A percentile compares a stretch with the other conserved stretches of the same genome.
Evolutionary conservation across 2,888 invertebrate genomes (phyloP).

Genomic region (Sesia apiformis): DNA sequence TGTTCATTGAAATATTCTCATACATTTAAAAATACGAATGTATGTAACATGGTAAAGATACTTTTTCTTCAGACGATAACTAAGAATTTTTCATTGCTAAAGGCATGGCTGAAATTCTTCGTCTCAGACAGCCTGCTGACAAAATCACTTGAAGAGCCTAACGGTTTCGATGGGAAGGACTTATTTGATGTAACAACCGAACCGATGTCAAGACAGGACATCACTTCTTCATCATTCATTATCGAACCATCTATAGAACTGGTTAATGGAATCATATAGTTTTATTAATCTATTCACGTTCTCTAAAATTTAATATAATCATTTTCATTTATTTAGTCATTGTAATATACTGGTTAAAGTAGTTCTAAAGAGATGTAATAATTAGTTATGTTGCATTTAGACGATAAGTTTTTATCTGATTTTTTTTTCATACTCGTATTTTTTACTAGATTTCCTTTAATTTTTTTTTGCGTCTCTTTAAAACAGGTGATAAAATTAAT

Average conservation of each 20-base stretch:
- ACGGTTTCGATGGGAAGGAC: slow-evolving; percentile 60
- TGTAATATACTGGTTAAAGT: slow-evolving; percentile 29
- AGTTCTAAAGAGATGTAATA: slow-evolving; percentile 44
- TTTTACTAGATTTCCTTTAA: too few relatives aligned
- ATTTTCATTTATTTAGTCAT: slow-evolving; percentile 37
- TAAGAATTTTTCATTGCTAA: slow-evolving; percentile 56
- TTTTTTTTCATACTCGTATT: too few relatives aligned
- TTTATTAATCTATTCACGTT: slow-evolving; percentile 21
- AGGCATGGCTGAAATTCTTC: slow-evolving; percentile 76
- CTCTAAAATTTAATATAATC: slow-evolving; percentile 21
- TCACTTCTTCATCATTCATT: slow-evolving; percentile 43
- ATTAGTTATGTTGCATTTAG: neutral
- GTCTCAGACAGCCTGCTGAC: slow-evolving; percentile 68
- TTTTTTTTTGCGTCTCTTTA: too few relatives aligned
- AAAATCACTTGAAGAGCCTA: slow-evolving; percentile 65
- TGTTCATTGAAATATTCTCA: too few relatives aligned
- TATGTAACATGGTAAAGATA: too few relatives aligned
- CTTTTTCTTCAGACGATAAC: slow-evolving; percentile 15
- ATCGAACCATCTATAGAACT: slow-evolving; percentile 58
- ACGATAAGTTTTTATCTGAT: neutral
- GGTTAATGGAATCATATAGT: slow-evolving; percentile 69
- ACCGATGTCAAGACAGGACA: slow-evolving; percentile 46
- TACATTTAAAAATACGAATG: too few relatives aligned
- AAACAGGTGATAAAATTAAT: too few relatives aligned
- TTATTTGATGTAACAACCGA: slow-evolving; percentile 47